These are phyloP conservation scores for Autographa pulchrina DNA, from an alignment of 2,888 invertebrate species.

Conservation along the genomic window DNA sequence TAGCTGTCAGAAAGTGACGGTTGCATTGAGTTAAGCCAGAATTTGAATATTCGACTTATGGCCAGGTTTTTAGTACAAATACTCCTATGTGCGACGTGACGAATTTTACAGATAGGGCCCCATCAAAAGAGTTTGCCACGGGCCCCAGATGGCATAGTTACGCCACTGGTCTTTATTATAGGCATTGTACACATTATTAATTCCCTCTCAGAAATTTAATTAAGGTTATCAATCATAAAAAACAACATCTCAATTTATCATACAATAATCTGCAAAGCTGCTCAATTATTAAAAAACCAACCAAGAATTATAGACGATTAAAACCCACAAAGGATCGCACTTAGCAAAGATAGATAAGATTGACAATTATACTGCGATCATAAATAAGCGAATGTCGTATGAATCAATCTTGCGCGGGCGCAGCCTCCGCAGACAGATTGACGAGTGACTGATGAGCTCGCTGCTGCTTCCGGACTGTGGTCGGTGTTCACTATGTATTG, in stretches of 20 bases:
- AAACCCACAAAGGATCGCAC: conserved; percentile 15
- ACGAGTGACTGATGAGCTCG: conserved; percentile 22
- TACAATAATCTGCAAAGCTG: background rate
- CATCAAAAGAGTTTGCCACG: too few species aligned
- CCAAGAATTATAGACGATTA: background rate
- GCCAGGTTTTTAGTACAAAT: too few species aligned
- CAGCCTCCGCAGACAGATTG: conserved; percentile 41
- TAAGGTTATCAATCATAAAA: background rate
- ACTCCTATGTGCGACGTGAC: too few species aligned
- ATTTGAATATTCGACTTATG: too few species aligned
- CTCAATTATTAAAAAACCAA: background rate
- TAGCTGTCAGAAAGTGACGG: too few species aligned
- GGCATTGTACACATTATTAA: too few species aligned
- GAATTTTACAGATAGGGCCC: too few species aligned
- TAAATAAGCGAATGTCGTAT: conserved; percentile 34
- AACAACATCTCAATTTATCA: background rate
- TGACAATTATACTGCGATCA: conserved; percentile 28
- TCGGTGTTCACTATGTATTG: background rate
- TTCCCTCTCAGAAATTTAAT: background rate
- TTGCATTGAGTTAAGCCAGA: too few species aligned
- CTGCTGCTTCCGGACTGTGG: conserved; percentile 22
- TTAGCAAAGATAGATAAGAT: conserved; percentile 17
- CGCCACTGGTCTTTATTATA: too few species aligned
- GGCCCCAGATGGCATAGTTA: too few species aligned
- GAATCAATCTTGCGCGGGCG: conserved; percentile 52